Conservation (phyloP, 2,888 invertebrate genomes). For the Drosophila affinis region DNA sequence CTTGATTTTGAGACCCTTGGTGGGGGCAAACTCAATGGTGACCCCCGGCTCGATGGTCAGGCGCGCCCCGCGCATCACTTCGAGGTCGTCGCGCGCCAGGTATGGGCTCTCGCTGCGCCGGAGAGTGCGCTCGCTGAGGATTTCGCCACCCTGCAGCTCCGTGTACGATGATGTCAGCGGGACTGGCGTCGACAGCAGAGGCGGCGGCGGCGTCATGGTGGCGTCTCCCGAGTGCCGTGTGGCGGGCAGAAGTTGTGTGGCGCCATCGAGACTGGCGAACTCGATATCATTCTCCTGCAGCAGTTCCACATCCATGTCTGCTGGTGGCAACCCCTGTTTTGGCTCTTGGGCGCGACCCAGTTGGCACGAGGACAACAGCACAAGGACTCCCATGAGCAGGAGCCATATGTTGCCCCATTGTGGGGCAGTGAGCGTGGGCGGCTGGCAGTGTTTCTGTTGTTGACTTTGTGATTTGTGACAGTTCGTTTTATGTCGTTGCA, state of each 20-base stretch:
- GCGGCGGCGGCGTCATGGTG: constrained; percentile 68
- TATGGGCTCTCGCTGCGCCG: constrained; percentile 88
- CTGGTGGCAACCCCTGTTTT: constrained; percentile 16
- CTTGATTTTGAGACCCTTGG: constrained; percentile 95
- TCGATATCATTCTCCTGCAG: constrained; percentile 75
- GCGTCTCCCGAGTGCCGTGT: constrained; percentile 67
- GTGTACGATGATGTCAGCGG: constrained; percentile 65
- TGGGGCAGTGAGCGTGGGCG: constrained; percentile 11
- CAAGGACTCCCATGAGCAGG: constrained; percentile 34
- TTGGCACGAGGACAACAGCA: constrained; percentile 67
- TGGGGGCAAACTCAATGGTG: constrained; percentile 94
- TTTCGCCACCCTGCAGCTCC: constrained; percentile 81
- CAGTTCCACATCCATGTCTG: constrained; percentile 59
- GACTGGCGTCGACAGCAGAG: constrained; percentile 65
- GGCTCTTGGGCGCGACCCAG: constrained; percentile 61
- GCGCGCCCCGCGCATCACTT: constrained; percentile 91
- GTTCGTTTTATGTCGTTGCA: constrained; percentile 66
- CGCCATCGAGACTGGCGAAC: constrained; percentile 81
- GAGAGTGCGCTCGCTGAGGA: constrained; percentile 81
- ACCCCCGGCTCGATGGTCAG: constrained; percentile 95
- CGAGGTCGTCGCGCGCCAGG: constrained; percentile 90
- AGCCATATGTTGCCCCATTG: constrained; percentile 64
- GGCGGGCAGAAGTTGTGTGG: constrained; percentile 71
- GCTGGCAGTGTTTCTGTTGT: constrained; percentile 36
- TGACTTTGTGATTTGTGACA: constrained; percentile 49